A percentile compares a stretch with the other conserved stretches of the same genome.
These are phyloP conservation scores for Stegodyphus mimosarum DNA, from an alignment of 1,140 invertebrate species.

Conservation along the genomic window DNA sequence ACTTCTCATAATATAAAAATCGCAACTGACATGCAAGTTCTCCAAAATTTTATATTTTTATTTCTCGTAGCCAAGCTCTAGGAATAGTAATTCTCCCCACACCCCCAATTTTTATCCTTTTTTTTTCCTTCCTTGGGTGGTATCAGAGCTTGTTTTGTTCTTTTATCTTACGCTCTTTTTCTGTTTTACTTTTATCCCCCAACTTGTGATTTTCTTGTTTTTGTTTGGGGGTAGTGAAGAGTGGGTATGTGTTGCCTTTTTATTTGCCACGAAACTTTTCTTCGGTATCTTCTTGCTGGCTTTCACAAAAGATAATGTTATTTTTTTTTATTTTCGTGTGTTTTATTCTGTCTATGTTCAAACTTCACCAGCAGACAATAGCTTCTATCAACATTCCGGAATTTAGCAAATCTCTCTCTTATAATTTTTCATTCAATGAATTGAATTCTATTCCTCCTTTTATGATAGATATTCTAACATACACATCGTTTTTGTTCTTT, in stretches of 20 bases:
- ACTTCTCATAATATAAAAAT: constrained; percentile 40
- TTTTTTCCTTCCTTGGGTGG: constrained; percentile 7
- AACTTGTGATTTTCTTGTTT: constrained; percentile 13
- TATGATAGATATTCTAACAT: too few relatives aligned
- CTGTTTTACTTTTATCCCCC: neutral
- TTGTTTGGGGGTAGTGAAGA: neutral
- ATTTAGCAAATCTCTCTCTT: too few relatives aligned
- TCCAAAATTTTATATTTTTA: neutral
- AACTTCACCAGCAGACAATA: constrained; percentile 9
- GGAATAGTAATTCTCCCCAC: constrained; percentile 25
- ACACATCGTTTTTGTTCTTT: too few relatives aligned
- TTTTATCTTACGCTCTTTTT: constrained; percentile 36
- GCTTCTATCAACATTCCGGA: neutral
- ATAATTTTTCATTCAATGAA: too few relatives aligned
- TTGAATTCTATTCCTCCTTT: too few relatives aligned
- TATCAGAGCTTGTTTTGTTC: constrained; percentile 31
- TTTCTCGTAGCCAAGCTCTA: neutral
- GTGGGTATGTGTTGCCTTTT: neutral
- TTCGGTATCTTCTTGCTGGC: constrained; percentile 21
- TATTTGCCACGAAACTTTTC: constrained; percentile 23
- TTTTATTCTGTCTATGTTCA: constrained; percentile 7
- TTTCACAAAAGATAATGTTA: constrained; percentile 43
- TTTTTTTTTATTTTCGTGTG: constrained; percentile 11
- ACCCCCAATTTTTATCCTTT: neutral
- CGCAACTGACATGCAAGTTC: constrained; percentile 6